Conservation (phyloP, 92 coral and sea anemone genomes). For the Galaxea fascicularis region DNA sequence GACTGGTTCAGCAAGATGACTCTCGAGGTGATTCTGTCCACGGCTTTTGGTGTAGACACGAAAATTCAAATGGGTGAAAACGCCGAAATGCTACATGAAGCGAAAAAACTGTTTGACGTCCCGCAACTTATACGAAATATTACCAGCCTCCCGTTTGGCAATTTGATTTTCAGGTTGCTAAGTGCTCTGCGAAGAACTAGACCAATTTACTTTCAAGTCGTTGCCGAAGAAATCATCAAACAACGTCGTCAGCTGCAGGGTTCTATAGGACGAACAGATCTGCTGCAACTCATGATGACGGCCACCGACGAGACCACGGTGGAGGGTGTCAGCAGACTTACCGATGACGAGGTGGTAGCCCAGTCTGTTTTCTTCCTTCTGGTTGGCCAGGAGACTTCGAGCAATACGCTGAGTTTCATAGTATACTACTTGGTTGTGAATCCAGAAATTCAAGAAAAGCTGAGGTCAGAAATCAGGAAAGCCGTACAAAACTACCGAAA, state of each 20-base stretch:
- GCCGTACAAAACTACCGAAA: constrained; percentile 34
- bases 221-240: constrained; percentile 53
- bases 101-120: constrained; percentile 13
- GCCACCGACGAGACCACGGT: constrained; percentile 57
- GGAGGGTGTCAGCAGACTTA: constrained; percentile 51
- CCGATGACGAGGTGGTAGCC: constrained; percentile 68
- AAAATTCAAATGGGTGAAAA: constrained; percentile 60
- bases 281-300: constrained; percentile 68
- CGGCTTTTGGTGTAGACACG: constrained; percentile 66
- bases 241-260: constrained; percentile 53
- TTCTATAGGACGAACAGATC: constrained; percentile 53
- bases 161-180: background rate
- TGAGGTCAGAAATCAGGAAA: constrained; percentile 24
- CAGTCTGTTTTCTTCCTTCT: constrained; percentile 60
- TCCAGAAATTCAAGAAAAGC: constrained; percentile 46
- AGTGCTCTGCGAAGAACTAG: background rate
- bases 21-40: constrained; percentile 60
- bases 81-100: constrained; percentile 33
- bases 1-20: constrained; percentile 71
- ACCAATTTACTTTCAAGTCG: background rate
- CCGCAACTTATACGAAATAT: constrained; percentile 4
- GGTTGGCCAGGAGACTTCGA: constrained; percentile 60
- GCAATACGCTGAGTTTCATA: constrained; percentile 31
- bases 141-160: constrained; percentile 35
- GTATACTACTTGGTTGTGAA: constrained; percentile 24